Conservation (phyloP, 2,888 invertebrate species). For the Ormyrus thymus region DNA sequence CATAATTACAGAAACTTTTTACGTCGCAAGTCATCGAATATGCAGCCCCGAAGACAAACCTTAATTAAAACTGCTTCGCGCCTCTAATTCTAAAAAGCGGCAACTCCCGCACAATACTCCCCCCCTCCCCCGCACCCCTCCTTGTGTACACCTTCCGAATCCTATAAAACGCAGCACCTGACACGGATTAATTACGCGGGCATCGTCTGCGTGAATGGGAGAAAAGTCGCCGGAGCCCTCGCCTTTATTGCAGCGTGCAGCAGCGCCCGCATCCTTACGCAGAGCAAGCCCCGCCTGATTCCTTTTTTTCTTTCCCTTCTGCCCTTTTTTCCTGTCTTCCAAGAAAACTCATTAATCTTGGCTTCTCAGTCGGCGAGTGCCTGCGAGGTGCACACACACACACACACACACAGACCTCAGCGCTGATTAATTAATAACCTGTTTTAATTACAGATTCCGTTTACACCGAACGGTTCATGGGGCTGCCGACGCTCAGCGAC, state of each 20-base stretch:
- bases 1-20: no score
- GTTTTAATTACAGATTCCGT: conserved; percentile 86
- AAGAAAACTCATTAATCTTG: conserved; percentile 62
- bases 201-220: background rate
- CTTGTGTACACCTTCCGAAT: conserved; percentile 2
- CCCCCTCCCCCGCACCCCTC: background rate
- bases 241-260: conserved; percentile 27
- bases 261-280: conserved; percentile 12
- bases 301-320: background rate
- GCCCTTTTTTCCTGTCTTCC: conserved; percentile 15
- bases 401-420: background rate
- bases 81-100: no score
- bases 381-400: no score
- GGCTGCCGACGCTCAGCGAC: conserved; percentile 82
- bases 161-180: conserved; percentile 25
- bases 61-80: no score
- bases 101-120: background rate
- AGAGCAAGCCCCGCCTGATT: no score
- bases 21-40: no score
- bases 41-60: no score
- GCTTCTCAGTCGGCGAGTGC: conserved; percentile 39
- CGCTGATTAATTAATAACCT: conserved; percentile 57
- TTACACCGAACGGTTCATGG: conserved; percentile 98
- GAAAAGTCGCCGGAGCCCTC: conserved; percentile 1
- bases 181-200: conserved; percentile 44